Conservation (phyloP, 2,113 vertebrate species). For the Thinocorus orbignyianus region DNA sequence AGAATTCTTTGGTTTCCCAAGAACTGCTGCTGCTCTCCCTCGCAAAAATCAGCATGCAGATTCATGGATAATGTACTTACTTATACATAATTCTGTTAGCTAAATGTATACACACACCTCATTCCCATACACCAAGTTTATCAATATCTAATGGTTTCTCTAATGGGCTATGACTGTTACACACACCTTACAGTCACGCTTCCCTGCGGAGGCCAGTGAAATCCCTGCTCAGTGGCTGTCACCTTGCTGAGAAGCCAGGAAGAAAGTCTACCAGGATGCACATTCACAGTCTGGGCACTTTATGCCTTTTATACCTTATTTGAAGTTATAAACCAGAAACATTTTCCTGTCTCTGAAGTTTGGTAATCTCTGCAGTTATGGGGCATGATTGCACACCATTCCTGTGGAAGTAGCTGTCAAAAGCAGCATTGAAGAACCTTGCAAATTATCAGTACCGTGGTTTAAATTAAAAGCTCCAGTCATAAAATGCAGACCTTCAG, state of each 20-base stretch:
- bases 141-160: not conserved
- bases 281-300: not conserved
- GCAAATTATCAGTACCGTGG: not conserved
- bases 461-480: not conserved
- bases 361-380: not conserved
- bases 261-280: not conserved
- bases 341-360: not conserved
- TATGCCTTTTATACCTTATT: not conserved
- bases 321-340: not conserved
- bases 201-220: not conserved
- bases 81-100: not conserved
- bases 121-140: not conserved
- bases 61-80: not conserved
- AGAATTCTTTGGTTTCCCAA: not conserved
- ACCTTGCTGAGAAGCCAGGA: not conserved
- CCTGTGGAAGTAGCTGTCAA: not conserved
- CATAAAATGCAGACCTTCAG: not conserved
- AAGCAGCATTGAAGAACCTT: not conserved
- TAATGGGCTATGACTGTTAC: too few species aligned
- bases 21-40: not conserved
- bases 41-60: not conserved
- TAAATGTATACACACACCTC: not conserved
- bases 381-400: too few species aligned
- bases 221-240: not conserved
- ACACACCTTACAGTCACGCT: not conserved